phyloP scores from a whole-genome alignment of 2,888 invertebrate genomes.

The Ferdinandea cuprea region DNA sequence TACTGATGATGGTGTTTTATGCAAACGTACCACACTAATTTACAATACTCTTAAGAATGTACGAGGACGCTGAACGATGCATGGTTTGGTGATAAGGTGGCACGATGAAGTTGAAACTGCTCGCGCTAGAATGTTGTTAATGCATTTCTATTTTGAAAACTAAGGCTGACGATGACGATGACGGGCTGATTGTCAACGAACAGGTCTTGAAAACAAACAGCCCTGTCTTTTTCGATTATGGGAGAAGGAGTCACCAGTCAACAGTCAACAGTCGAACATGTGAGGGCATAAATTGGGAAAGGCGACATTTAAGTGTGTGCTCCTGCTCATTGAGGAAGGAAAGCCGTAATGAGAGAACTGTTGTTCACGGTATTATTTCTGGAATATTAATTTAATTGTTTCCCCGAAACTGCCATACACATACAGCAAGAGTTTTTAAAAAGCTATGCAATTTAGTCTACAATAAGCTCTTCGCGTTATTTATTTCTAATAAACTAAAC shows the following conservation, averaged over 20 bases:
- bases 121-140: constrained; percentile 9
- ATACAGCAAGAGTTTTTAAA: no score
- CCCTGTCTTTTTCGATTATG: constrained; percentile 13
- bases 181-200: constrained; percentile 29
- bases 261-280: background rate
- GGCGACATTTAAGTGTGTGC: constrained; percentile 37
- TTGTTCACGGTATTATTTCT: background rate
- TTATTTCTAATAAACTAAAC: no score
- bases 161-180: constrained; percentile 1
- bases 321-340: constrained; percentile 49
- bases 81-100: constrained; percentile 44
- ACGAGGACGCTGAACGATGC: constrained; percentile 28
- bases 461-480: no score
- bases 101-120: constrained; percentile 23
- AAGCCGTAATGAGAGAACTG: constrained; percentile 28
- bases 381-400: constrained; percentile 23
- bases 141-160: constrained; percentile 28
- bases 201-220: constrained; percentile 10
- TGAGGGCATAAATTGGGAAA: constrained; percentile 6
- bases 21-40: constrained; percentile 67
- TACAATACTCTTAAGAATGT: constrained; percentile 60
- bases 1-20: constrained; percentile 21
- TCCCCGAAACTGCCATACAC: background rate
- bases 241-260: background rate
- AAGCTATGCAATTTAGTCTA: no score